Evolutionary conservation across 2,113 vertebrate genomes (phyloP).

Genomic region (Seriola aureovittata): DNA sequence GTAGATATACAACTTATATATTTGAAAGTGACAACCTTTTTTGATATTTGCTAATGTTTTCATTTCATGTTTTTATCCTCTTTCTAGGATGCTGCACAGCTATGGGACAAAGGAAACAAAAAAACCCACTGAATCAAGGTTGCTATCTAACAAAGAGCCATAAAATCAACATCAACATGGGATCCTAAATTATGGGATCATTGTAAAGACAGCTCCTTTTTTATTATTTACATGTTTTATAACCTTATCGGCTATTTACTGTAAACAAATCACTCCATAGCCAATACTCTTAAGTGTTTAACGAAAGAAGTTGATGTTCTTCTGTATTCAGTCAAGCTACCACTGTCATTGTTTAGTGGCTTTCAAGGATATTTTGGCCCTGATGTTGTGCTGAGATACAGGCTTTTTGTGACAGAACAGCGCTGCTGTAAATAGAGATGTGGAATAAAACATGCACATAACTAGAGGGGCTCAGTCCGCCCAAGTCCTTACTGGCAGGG

Average conservation of each 20-base stretch:
- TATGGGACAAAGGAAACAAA: conserved; percentile 71
- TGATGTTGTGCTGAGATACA: conserved; percentile 31
- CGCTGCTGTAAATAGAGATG: conserved; percentile 55
- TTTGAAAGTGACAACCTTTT: not conserved
- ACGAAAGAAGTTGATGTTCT: conserved; percentile 28
- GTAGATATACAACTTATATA: not conserved
- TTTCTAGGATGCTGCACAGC: conserved; percentile 78
- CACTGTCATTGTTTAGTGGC: conserved; percentile 17
- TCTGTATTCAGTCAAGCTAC: conserved; percentile 5
- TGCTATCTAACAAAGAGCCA: conserved; percentile 79
- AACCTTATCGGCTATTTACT: not conserved
- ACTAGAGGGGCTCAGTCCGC: conserved; percentile 47
- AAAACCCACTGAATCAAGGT: conserved; percentile 53
- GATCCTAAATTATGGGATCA: conserved; percentile 16
- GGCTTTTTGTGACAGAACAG: conserved; percentile 24
- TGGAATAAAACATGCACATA: conserved; percentile 71
- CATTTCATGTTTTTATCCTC: conserved; percentile 14
- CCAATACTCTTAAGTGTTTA: conserved; percentile 4
- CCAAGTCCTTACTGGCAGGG: conserved; percentile 54
- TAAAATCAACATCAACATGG: conserved; percentile 58
- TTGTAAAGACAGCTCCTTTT: not conserved
- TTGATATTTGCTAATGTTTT: not conserved
- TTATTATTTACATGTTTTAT: not conserved
- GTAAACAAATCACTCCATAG: not conserved
- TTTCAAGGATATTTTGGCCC: conserved; percentile 9